These are phyloP conservation scores for Cephus pygmeus DNA, from an alignment of 2,888 invertebrate genomes.

Conservation along the genomic window DNA sequence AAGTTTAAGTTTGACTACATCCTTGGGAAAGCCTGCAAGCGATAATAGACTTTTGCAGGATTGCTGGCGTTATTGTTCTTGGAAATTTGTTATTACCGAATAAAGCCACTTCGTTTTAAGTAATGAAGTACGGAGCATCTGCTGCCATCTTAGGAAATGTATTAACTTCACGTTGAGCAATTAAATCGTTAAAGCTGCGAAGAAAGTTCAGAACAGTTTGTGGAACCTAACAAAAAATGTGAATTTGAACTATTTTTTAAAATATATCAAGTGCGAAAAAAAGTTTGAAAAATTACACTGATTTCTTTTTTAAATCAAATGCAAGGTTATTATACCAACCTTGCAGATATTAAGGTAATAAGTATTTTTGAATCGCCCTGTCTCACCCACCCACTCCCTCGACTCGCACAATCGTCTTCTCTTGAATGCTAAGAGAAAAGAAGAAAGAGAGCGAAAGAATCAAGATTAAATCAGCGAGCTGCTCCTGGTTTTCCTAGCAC, in stretches of 20 bases:
- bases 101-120: background rate
- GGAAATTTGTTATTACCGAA: background rate
- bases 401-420: background rate
- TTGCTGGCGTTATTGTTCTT: background rate
- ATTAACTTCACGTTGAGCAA: background rate
- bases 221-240: background rate
- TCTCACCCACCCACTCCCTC: background rate
- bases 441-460: background rate
- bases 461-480: background rate
- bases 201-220: background rate
- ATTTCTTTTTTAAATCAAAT: too few species aligned
- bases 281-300: too few species aligned
- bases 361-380: background rate
- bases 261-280: background rate
- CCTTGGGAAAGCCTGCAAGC: background rate
- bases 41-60: background rate
- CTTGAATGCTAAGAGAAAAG: background rate
- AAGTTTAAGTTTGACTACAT: background rate
- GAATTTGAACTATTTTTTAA: background rate
- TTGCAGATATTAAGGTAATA: background rate
- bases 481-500: background rate
- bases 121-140: background rate
- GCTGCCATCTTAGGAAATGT: background rate
- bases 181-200: background rate
- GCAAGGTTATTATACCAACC: too few species aligned